These are phyloP conservation scores for Takifugu ocellatus DNA, from an alignment of 2,797 vertebrate species.

Conservation along the genomic window DNA sequence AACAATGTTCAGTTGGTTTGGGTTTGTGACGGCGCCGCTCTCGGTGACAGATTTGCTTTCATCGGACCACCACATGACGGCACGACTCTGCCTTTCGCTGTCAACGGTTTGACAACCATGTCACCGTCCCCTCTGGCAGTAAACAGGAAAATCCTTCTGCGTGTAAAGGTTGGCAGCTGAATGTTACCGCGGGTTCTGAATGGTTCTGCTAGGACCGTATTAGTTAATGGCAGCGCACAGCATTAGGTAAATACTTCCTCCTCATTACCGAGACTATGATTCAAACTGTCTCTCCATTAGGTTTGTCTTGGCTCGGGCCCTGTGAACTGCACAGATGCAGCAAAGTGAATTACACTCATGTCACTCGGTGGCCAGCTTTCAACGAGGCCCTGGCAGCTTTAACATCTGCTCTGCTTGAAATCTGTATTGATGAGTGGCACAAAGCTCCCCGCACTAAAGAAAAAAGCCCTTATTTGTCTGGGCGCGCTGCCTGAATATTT, in stretches of 20 bases:
- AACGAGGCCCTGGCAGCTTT: constrained; percentile 19
- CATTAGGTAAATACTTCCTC: constrained; percentile 36
- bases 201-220: not conserved
- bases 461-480: constrained; percentile 20
- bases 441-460: constrained; percentile 14
- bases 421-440: constrained; percentile 12
- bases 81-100: too few species aligned
- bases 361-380: constrained; percentile 32
- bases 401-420: constrained; percentile 11
- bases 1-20: too few species aligned
- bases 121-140: too few species aligned
- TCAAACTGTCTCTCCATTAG: constrained; percentile 19
- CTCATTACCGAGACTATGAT: constrained; percentile 16
- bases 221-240: constrained; percentile 10
- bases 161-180: constrained; percentile 14
- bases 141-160: not conserved
- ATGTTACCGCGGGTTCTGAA: constrained; percentile 19
- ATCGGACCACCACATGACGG: too few species aligned
- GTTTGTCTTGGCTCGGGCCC: constrained; percentile 36
- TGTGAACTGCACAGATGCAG: constrained; percentile 8
- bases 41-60: too few species aligned
- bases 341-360: constrained; percentile 22
- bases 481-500: constrained; percentile 32
- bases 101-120: too few species aligned
- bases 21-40: too few species aligned